phyloP scores from a whole-genome alignment of 2,888 invertebrate genomes.

The Lypha dubia region DNA sequence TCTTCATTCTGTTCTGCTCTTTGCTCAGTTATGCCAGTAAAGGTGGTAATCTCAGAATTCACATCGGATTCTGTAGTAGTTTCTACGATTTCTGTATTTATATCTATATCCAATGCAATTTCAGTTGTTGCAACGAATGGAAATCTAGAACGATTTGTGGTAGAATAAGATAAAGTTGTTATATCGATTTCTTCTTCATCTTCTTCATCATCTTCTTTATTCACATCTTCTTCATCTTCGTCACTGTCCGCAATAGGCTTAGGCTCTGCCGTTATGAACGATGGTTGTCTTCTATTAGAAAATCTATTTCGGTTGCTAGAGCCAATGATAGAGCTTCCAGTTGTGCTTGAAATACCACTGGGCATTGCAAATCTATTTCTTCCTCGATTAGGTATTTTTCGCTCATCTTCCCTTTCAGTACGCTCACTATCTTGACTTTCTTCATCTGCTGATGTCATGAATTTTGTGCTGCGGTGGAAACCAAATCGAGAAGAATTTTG shows the following conservation, averaged over 20 bases:
- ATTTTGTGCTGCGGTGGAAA: conserved; percentile 70
- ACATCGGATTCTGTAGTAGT: conserved; percentile 1
- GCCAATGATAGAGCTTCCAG: conserved; percentile 54
- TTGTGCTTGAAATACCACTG: neutral
- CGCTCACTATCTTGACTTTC: neutral
- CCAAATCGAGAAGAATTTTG: conserved; percentile 63
- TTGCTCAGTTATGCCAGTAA: conserved; percentile 59
- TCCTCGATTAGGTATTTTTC: conserved; percentile 15
- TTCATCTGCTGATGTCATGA: neutral
- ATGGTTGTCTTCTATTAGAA: conserved; percentile 48
- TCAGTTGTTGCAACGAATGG: conserved; percentile 47
- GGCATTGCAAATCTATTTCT: conserved; percentile 41
- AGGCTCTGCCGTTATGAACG: conserved; percentile 31
- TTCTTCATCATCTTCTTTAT: conserved; percentile 34
- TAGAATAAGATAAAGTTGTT: neutral
- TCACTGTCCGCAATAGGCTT: neutral
- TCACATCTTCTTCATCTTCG: conserved; percentile 52
- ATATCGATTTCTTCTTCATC: conserved; percentile 19
- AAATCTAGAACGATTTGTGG: conserved; percentile 18
- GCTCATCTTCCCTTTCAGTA: conserved; percentile 20
- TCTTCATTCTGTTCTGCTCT: neutral
- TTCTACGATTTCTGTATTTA: conserved; percentile 1
- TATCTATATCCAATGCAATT: neutral
- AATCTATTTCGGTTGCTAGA: conserved; percentile 66
- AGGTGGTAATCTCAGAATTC: neutral